A percentile compares a stretch with the other conserved stretches of the same genome.
phyloP scores from a whole-genome alignment of 2,888 invertebrate genomes.

The Aphodius granarius region DNA sequence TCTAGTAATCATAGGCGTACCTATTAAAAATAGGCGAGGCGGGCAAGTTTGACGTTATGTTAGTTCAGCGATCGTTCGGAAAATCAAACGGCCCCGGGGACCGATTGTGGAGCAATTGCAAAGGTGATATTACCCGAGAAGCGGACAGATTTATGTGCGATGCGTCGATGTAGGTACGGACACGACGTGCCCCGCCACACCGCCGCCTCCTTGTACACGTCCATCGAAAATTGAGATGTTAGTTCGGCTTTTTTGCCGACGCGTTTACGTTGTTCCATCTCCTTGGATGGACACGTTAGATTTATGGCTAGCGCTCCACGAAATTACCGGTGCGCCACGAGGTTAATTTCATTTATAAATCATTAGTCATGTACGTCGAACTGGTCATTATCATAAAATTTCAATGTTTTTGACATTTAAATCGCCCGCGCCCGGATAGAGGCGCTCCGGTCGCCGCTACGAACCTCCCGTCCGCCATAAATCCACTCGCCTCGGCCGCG shows the following conservation, averaged over 20 bases:
- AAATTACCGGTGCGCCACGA: slow-evolving; percentile 28
- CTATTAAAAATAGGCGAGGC: background rate
- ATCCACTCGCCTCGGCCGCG: slow-evolving; percentile 1
- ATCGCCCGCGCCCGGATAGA: slow-evolving; percentile 19
- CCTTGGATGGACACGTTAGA: slow-evolving; percentile 21
- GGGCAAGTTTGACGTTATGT: background rate
- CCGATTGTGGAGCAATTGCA: background rate
- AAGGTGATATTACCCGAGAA: background rate
- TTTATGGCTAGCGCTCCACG: slow-evolving; percentile 28
- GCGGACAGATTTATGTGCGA: slow-evolving; percentile 34
- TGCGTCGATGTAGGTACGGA: slow-evolving; percentile 20
- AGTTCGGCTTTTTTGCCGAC: slow-evolving; percentile 33
- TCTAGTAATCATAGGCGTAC: background rate
- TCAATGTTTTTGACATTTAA: slow-evolving; percentile 32
- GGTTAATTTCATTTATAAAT: slow-evolving; percentile 34
- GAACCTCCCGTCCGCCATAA: background rate
- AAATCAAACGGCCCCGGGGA: background rate
- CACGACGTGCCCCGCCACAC: slow-evolving; percentile 7
- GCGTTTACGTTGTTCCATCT: background rate
- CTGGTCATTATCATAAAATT: slow-evolving; percentile 30
- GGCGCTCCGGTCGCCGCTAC: background rate
- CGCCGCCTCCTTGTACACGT: background rate
- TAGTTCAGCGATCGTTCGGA: background rate
- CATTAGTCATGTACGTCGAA: slow-evolving; percentile 25
- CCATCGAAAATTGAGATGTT: slow-evolving; percentile 47